Conservation (phyloP, 1,140 invertebrate genomes). For the Physella acuta region DNA sequence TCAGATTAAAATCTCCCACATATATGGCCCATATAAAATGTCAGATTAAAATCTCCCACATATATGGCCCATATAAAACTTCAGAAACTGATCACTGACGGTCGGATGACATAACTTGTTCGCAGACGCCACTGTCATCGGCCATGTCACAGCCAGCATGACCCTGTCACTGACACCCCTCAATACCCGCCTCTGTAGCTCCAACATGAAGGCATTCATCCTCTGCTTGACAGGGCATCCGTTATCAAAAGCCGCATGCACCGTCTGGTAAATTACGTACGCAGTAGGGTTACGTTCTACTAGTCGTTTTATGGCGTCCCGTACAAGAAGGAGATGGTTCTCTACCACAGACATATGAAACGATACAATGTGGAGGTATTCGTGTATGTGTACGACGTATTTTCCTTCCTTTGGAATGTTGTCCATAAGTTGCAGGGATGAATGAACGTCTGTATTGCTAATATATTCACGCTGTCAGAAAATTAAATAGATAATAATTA, state of each 20-base stretch:
- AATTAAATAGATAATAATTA: too few species aligned
- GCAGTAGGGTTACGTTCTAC: neutral
- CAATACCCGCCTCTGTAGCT: neutral
- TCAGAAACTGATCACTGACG: neutral
- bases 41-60: neutral
- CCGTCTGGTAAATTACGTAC: neutral
- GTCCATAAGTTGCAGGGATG: too few species aligned
- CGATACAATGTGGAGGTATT: neutral
- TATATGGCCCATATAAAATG: too few species aligned
- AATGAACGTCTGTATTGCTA: too few species aligned
- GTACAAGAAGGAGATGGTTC: neutral
- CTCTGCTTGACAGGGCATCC: neutral
- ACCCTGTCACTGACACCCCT: neutral
- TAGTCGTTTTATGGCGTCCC: neutral
- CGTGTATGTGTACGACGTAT: neutral
- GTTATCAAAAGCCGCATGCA: neutral
- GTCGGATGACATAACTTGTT: neutral
- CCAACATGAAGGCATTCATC: neutral
- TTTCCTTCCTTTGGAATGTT: neutral
- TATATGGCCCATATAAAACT: neutral
- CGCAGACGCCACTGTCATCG: neutral
- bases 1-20: too few species aligned
- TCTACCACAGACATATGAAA: neutral
- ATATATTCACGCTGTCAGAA: too few species aligned
- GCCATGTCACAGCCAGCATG: neutral